Percentiles rank a stretch among this genome's conserved stretches.
Evolutionary conservation across 1,140 invertebrate genomes (phyloP).

Genomic region (Trachelipus rathkii): DNA sequence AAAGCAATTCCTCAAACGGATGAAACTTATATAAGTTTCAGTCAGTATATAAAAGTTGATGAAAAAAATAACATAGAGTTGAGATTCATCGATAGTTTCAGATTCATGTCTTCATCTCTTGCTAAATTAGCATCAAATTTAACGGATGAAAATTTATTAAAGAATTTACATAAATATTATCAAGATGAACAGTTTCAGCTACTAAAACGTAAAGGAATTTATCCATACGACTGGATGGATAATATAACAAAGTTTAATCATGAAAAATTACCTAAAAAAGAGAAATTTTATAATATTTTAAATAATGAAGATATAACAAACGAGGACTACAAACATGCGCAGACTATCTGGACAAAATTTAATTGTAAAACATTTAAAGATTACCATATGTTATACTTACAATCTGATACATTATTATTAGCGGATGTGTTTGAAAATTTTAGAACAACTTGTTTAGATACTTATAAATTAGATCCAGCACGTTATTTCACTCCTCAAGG

Average conservation of each 20-base stretch:
- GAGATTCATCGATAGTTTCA: too few relatives aligned
- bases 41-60: too few relatives aligned
- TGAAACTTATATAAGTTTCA: too few relatives aligned
- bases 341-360: neutral
- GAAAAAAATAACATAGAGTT: too few relatives aligned
- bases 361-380: neutral
- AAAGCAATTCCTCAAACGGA: too few relatives aligned
- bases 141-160: too few relatives aligned
- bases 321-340: neutral
- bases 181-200: too few relatives aligned
- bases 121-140: too few relatives aligned
- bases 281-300: conserved; percentile 12
- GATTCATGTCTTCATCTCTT: too few relatives aligned
- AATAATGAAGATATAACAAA: neutral
- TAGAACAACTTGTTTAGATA: neutral
- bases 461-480: neutral
- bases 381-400: conserved; percentile 3
- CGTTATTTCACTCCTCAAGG: conserved; percentile 14
- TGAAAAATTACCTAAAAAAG: neutral
- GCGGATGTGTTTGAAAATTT: conserved; percentile 14
- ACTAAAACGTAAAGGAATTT: neutral
- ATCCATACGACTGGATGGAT: conserved; percentile 16
- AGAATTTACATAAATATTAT: too few relatives aligned
- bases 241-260: neutral
- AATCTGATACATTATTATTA: neutral